Conservation (phyloP, 2,797 vertebrate genomes). For the Channallabes apus region DNA sequence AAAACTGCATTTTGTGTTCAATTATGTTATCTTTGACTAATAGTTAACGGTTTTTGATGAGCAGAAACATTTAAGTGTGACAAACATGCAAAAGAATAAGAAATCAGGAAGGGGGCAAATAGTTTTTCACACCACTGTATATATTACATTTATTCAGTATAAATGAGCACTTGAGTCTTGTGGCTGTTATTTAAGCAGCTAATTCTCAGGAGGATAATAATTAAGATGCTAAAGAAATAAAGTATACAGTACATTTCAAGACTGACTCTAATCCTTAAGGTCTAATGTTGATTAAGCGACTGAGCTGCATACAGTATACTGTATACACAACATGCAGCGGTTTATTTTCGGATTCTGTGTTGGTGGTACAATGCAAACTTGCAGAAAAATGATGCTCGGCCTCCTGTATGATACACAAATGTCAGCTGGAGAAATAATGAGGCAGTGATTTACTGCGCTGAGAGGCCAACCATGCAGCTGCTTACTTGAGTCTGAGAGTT, state of each 20-base stretch:
- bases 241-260: neutral
- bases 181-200: neutral
- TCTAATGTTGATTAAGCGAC: neutral
- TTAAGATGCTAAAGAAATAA: neutral
- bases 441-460: slow-evolving; percentile 1
- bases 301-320: neutral
- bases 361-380: neutral
- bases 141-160: neutral
- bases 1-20: too few relatives aligned
- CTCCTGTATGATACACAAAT: slow-evolving; percentile 2
- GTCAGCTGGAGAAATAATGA: slow-evolving; percentile 19
- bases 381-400: neutral
- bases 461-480: neutral
- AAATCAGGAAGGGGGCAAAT: too few relatives aligned
- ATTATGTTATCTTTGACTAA: too few relatives aligned
- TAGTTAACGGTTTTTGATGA: too few relatives aligned
- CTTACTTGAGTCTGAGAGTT: neutral
- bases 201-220: slow-evolving; percentile 5
- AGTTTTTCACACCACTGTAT: too few relatives aligned
- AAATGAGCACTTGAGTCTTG: neutral
- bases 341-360: neutral
- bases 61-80: too few relatives aligned
- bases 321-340: neutral
- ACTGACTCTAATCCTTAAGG: neutral
- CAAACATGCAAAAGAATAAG: too few relatives aligned